phyloP scores from a whole-genome alignment of 1,140 invertebrate species.

The Procambarus virginalis region DNA sequence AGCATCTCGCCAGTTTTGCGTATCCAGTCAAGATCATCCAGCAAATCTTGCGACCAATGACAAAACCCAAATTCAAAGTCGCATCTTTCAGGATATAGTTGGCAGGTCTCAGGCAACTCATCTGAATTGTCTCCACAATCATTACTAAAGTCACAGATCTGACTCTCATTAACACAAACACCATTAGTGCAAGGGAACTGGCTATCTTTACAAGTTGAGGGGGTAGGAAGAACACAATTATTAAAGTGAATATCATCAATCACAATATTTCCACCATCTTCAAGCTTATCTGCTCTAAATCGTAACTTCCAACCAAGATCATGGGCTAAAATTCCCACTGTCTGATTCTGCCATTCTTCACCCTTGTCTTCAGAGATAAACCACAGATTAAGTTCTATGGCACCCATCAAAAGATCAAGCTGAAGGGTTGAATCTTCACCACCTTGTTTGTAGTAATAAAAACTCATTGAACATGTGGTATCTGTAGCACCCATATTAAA shows the following conservation, averaged over 20 bases:
- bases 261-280: constrained; percentile 29
- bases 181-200: constrained; percentile 38
- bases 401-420: constrained; percentile 2
- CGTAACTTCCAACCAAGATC: constrained; percentile 45
- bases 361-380: constrained; percentile 15
- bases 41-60: constrained; percentile 11
- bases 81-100: constrained; percentile 37
- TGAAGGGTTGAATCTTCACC: constrained; percentile 14
- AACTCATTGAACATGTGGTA: constrained; percentile 34
- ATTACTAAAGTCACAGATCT: constrained; percentile 57
- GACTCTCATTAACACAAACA: constrained; percentile 16
- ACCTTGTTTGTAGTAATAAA: constrained; percentile 39
- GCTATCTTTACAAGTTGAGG: constrained; percentile 14
- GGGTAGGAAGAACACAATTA: constrained; percentile 44
- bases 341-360: constrained; percentile 35
- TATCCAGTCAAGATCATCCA: constrained; percentile 21
- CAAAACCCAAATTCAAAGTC: constrained; percentile 52
- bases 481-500: constrained; percentile 18
- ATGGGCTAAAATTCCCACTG: constrained; percentile 17
- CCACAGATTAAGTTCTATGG: constrained; percentile 16
- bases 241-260: constrained; percentile 58
- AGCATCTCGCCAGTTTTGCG: constrained; percentile 34
- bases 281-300: constrained; percentile 28
- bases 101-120: constrained; percentile 25
- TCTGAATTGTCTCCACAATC: constrained; percentile 57